Evolutionary conservation across 2,888 invertebrate species (phyloP).

Genomic region (Meiosimyza decipiens): DNA sequence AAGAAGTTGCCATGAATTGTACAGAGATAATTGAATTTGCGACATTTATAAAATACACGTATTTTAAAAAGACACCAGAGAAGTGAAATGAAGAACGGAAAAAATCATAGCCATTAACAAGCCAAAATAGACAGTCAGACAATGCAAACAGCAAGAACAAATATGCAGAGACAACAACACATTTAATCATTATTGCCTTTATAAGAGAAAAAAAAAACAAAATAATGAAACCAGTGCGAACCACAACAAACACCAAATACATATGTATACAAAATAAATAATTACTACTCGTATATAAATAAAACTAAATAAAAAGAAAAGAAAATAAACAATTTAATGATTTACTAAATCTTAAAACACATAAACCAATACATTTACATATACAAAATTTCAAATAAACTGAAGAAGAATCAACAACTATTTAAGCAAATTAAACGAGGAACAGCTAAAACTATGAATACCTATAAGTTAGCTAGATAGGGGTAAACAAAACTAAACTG

Average conservation of each 20-base stretch:
- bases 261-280: conserved; percentile 35
- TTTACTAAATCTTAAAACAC: conserved; percentile 18
- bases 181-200: conserved; percentile 35
- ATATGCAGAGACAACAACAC: conserved; percentile 4
- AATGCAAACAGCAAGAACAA: neutral
- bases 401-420: neutral
- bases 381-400: neutral
- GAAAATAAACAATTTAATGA: conserved; percentile 4
- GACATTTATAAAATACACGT: too few species aligned
- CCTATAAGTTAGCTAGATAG: conserved; percentile 25
- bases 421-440: conserved; percentile 9
- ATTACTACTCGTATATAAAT: conserved; percentile 8
- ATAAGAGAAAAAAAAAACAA: neutral
- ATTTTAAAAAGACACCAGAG: too few species aligned
- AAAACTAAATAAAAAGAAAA: conserved; percentile 6
- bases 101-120: neutral
- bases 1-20: too few species aligned
- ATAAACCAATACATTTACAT: conserved; percentile 18
- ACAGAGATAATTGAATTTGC: too few species aligned
- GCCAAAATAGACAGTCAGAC: neutral
- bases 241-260: conserved; percentile 38
- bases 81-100: too few species aligned
- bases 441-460: conserved; percentile 2
- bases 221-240: conserved; percentile 34
- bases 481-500: neutral